Conservation (phyloP, 2,113 vertebrate genomes). For the Plecotus auritus region DNA sequence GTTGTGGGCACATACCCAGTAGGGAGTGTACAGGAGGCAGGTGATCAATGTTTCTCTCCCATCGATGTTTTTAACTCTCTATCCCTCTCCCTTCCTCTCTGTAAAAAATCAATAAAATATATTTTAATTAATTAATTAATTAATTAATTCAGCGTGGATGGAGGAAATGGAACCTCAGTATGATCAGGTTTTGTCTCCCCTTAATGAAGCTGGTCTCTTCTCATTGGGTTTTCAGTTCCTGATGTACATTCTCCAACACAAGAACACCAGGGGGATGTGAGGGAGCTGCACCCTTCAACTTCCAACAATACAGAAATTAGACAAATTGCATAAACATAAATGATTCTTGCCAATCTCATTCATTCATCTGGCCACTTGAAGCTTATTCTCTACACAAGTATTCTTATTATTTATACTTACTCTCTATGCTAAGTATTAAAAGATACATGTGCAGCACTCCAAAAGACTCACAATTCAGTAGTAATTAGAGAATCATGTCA, state of each 20-base stretch:
- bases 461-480: not conserved
- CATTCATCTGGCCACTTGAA: not conserved
- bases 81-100: no score
- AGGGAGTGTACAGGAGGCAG: no score
- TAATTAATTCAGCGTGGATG: not conserved
- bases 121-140: no score
- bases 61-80: no score
- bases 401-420: no score
- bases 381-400: not conserved
- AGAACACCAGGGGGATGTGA: not conserved
- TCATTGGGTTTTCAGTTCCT: not conserved
- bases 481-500: not conserved
- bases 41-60: no score
- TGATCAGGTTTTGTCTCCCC: not conserved
- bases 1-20: no score
- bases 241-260: not conserved
- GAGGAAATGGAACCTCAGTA: not conserved
- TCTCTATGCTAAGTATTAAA: not conserved
- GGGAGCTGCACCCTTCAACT: not conserved
- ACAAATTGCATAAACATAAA: not conserved
- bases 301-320: not conserved
- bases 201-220: not conserved
- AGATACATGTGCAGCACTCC: not conserved
- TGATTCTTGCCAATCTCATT: not conserved
- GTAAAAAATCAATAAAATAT: no score